These are phyloP conservation scores for Solenopsis invicta DNA, from an alignment of 1,140 invertebrate genomes.

Conservation along the genomic window DNA sequence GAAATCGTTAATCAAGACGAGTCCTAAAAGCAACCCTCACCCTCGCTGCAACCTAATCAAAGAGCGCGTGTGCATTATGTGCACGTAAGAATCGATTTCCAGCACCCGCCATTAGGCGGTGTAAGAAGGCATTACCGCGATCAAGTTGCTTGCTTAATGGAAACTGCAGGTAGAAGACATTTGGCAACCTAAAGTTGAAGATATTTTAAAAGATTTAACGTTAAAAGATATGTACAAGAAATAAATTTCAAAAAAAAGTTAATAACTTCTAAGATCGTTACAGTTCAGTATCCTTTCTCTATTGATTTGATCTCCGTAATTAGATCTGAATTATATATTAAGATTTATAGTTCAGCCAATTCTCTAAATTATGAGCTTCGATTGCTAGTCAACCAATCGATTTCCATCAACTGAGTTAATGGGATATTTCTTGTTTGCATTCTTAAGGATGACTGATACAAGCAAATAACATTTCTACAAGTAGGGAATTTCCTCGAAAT, in stretches of 20 bases:
- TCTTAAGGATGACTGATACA: background rate
- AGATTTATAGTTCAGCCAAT: background rate
- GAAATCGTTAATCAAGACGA: conserved; percentile 75
- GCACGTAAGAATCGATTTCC: conserved; percentile 46
- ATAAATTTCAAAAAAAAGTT: background rate
- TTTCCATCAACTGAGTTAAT: conserved; percentile 15
- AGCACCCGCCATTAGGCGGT: background rate
- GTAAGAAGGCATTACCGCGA: background rate
- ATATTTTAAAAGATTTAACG: background rate
- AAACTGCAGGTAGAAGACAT: background rate
- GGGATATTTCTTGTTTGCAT: background rate
- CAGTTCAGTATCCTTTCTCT: background rate
- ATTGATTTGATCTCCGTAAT: background rate
- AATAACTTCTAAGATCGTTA: background rate
- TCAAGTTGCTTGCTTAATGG: conserved; percentile 32
- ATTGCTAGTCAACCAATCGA: background rate
- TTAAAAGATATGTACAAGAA: background rate
- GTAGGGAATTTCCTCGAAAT: conserved; percentile 22
- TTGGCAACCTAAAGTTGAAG: background rate
- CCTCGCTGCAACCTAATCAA: conserved; percentile 57
- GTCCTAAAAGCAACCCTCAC: conserved; percentile 68
- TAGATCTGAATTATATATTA: conserved; percentile 2
- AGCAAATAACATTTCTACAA: background rate
- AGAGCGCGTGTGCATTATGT: conserved; percentile 55
- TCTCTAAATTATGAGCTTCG: background rate